These are phyloP conservation scores for Ormyrus pomaceus DNA, from an alignment of 2,888 invertebrate genomes.

Conservation along the genomic window DNA sequence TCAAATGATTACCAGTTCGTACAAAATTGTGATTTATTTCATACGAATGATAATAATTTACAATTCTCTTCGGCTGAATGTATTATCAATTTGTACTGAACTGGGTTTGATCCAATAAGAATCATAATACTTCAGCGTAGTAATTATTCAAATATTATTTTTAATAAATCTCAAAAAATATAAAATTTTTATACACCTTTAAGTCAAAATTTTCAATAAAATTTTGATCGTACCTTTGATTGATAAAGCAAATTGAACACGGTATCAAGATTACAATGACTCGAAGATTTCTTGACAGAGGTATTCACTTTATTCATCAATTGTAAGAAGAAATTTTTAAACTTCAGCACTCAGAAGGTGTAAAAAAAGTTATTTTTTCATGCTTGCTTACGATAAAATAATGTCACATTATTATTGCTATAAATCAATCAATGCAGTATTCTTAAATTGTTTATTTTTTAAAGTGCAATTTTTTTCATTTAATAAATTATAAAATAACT, in stretches of 20 bases:
- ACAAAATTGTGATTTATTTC: slow-evolving; percentile 28
- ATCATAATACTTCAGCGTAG: background rate
- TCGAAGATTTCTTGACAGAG: slow-evolving; percentile 48
- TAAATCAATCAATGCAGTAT: background rate
- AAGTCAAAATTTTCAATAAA: background rate
- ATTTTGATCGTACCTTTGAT: slow-evolving; percentile 15
- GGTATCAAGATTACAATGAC: slow-evolving; percentile 54
- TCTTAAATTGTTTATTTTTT: background rate
- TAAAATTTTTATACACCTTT: no score
- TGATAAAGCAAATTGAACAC: slow-evolving; percentile 46
- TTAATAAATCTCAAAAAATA: no score
- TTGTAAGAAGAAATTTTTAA: slow-evolving; percentile 21
- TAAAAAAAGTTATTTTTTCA: background rate
- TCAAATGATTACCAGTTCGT: slow-evolving; percentile 3
- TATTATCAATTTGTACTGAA: background rate
- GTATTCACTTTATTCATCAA: slow-evolving; percentile 48
- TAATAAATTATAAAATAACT: background rate
- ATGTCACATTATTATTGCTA: background rate
- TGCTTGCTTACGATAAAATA: background rate
- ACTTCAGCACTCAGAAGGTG: background rate
- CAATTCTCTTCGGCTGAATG: background rate
- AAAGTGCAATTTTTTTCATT: background rate
- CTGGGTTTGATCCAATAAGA: slow-evolving; percentile 7
- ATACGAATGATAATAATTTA: slow-evolving; percentile 17
- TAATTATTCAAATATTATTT: no score